Base-by-base conservation (phyloP, 2,797 vertebrate genomes). In the Mormyrops boulengeri region DNA sequence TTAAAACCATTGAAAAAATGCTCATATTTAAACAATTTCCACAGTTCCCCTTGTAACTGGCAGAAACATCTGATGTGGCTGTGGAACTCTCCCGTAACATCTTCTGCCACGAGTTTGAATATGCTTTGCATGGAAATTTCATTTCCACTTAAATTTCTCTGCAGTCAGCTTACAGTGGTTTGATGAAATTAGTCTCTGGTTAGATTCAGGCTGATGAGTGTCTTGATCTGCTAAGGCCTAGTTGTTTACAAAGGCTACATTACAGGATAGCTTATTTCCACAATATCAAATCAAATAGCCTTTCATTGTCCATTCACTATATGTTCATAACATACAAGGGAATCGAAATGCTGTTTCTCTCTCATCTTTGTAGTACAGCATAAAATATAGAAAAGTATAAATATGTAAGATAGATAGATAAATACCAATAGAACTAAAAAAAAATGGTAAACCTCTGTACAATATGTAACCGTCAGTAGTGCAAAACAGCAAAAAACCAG, bases 31-130 rank as follows among this genome's bases (percentile, higher is more conserved):
- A 17, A 2, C 92, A 89, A 50, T n/a, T 0, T 86, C 92, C 93
- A 88, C 90, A 52, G 57, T 88, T 85, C 9, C 60, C 2, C 89
- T 60, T 77, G 4, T 26, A 60, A 90, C 87, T 73, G 14, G 91
- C 91, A 77, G 50, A 88, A 84, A 17, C n/a, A 12, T 22, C 11
- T 57, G 26, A 11, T 38, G 9, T 30, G 0, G 6, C n/a, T 17
- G 85, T 6, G 22, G 73, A 30, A 82, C 89, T 50, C 9, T 2
- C 0, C 69, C 82, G 47, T 53, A 88, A 82, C 77, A 47, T 44
- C 1, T 60, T 85, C 3, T 52, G 86, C n/a, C 38, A 47, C 47
- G 19, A n/a, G 86, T 92, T 94, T 91, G 69, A 88, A 92, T 93
- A 80, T 34, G n/a, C 62, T 92, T 93, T 93, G 88, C 90, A 90